Conservation (phyloP, 2,113 vertebrate species). For the Chunga burmeisteri region DNA sequence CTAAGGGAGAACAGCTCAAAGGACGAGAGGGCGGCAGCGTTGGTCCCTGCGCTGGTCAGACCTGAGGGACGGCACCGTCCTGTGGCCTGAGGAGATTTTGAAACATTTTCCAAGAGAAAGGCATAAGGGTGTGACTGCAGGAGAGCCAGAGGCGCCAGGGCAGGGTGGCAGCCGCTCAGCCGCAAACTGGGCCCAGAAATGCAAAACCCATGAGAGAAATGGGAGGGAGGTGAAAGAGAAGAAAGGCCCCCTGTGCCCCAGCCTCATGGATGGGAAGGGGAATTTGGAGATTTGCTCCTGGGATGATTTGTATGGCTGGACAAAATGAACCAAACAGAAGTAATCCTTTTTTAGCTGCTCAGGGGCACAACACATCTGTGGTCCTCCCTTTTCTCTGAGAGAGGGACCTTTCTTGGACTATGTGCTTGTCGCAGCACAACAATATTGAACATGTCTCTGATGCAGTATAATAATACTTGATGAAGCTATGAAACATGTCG, state of each 20-base stretch:
- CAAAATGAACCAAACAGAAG: background rate
- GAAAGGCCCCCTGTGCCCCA: background rate
- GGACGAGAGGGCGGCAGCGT: too few relatives aligned
- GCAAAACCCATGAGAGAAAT: background rate
- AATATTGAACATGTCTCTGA: rapidly evolving
- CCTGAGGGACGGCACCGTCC: background rate
- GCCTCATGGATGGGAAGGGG: background rate
- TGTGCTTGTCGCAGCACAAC: rapidly evolving
- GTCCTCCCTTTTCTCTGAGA: background rate
- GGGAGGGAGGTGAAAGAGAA: rapidly evolving
- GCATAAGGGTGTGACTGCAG: background rate
- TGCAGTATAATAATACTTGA: background rate
- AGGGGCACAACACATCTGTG: rapidly evolving
- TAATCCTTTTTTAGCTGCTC: background rate
- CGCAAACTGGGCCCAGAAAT: background rate
- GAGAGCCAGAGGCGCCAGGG: background rate
- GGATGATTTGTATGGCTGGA: background rate
- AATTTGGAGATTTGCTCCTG: background rate
- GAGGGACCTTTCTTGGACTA: background rate
- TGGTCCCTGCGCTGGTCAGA: background rate
- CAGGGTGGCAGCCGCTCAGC: background rate
- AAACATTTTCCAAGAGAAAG: background rate
- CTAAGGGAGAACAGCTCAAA: background rate
- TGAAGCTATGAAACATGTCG: rapidly evolving
- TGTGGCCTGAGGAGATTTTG: background rate